These are phyloP conservation scores for Parazoanthus swiftii DNA, from an alignment of 92 coral and sea anemone genomes.

Conservation along the genomic window DNA sequence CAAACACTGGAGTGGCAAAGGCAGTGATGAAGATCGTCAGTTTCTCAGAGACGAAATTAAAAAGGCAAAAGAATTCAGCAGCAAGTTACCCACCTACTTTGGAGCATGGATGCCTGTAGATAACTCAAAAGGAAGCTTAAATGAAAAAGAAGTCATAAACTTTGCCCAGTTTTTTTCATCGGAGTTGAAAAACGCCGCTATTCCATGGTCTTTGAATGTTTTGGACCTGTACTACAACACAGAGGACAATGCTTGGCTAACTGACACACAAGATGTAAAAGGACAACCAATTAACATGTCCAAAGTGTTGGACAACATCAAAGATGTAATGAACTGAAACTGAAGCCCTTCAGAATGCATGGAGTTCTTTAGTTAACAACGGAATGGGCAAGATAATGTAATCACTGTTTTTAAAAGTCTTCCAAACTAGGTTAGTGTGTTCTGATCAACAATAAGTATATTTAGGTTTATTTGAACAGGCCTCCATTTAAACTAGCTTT, in stretches of 20 bases:
- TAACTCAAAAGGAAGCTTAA: conserved; percentile 20
- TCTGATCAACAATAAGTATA: no score
- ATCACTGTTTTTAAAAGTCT: no score
- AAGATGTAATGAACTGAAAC: no score
- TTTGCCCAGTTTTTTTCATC: conserved; percentile 59
- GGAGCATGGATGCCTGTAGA: conserved; percentile 79
- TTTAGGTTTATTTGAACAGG: no score
- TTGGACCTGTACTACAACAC: conserved; percentile 69
- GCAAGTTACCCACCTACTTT: conserved; percentile 44
- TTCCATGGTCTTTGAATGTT: conserved; percentile 71
- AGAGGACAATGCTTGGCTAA: conserved; percentile 49
- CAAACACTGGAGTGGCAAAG: conserved; percentile 62
- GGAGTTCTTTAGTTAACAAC: no score
- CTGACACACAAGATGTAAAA: conserved; percentile 35
- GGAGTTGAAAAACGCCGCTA: conserved; percentile 17
- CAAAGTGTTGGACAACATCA: conserved; percentile 53
- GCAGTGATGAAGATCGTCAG: conserved; percentile 27
- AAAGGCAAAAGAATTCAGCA: conserved; percentile 44
- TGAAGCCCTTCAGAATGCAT: no score
- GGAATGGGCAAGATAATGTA: no score
- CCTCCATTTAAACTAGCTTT: no score
- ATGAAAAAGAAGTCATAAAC: conserved; percentile 48
- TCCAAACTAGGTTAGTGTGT: no score
- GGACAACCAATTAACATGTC: conserved; percentile 47
- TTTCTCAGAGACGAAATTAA: conserved; percentile 43